A percentile compares a stretch with the other conserved stretches of the same genome.
These are phyloP conservation scores for Trichonephila clavipes DNA, from an alignment of 1,140 invertebrate species.

Conservation along the genomic window DNA sequence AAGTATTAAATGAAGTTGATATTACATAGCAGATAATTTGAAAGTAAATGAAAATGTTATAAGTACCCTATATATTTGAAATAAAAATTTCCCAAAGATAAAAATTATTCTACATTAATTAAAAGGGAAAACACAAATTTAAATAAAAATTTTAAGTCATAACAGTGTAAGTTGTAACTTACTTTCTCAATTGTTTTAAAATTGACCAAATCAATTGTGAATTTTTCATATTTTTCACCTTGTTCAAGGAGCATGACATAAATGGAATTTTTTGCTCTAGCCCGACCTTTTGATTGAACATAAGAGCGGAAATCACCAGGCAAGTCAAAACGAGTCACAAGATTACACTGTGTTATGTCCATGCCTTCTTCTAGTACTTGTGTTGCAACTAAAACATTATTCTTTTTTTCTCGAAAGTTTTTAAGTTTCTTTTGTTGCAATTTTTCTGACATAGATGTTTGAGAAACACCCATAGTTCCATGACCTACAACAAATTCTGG, in stretches of 20 bases:
- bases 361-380: slow-evolving; percentile 91
- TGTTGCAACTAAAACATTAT: slow-evolving; percentile 96
- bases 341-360: slow-evolving; percentile 90
- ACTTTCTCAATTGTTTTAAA: slow-evolving; percentile 72
- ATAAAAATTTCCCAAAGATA: too few species aligned
- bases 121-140: too few species aligned
- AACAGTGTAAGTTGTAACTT: neutral
- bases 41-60: too few species aligned
- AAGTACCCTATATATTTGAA: too few species aligned
- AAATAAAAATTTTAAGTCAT: too few species aligned
- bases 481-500: slow-evolving; percentile 77
- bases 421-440: slow-evolving; percentile 56
- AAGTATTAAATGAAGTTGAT: too few species aligned
- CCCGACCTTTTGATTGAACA: slow-evolving; percentile 87
- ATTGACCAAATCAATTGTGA: slow-evolving; percentile 8
- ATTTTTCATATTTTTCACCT: slow-evolving; percentile 72
- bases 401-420: slow-evolving; percentile 83
- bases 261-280: slow-evolving; percentile 86
- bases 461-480: neutral
- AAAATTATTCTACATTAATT: too few species aligned
- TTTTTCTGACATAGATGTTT: slow-evolving; percentile 63
- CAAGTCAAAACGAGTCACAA: slow-evolving; percentile 89
- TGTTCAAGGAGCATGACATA: slow-evolving; percentile 86
- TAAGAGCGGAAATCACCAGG: slow-evolving; percentile 87
- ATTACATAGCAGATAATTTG: too few species aligned